A percentile compares a stretch with the other conserved stretches of the same genome.
Conservation (phyloP, 2,797 vertebrate genomes). For the Zalophus californianus region DNA sequence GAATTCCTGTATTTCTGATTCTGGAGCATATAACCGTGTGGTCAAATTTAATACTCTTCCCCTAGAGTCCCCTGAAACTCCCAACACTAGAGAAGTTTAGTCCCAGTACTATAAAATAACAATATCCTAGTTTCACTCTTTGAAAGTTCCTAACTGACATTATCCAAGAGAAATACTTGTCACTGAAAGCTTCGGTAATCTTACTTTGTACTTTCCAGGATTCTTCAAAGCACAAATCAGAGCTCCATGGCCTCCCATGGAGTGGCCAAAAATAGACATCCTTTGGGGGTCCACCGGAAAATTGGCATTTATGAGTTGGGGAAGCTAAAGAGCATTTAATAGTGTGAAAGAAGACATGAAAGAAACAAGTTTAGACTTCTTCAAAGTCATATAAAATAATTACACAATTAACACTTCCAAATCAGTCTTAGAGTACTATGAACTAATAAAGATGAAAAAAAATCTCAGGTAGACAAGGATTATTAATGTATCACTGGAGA, state of each 20-base stretch:
- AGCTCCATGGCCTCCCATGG: slow-evolving; percentile 98
- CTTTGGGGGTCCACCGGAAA: slow-evolving; percentile 94
- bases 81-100: background rate
- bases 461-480: background rate
- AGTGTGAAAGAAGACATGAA: background rate
- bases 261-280: slow-evolving; percentile 96
- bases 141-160: background rate
- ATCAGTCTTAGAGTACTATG: background rate
- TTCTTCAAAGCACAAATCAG: slow-evolving; percentile 89
- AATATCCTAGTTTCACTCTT: background rate
- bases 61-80: background rate
- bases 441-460: background rate
- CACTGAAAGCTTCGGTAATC: slow-evolving; percentile 41
- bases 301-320: slow-evolving; percentile 94
- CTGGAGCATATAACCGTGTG: background rate
- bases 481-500: background rate
- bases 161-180: slow-evolving; percentile 33
- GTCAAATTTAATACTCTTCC: background rate
- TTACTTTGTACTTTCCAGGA: slow-evolving; percentile 87
- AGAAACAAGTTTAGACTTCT: slow-evolving; percentile 32
- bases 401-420: background rate
- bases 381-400: slow-evolving; percentile 43
- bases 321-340: slow-evolving; percentile 90
- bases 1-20: background rate
- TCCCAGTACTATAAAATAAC: background rate